Conservation (phyloP, 2,888 invertebrate species). For the Amblyjoppa proteus region DNA sequence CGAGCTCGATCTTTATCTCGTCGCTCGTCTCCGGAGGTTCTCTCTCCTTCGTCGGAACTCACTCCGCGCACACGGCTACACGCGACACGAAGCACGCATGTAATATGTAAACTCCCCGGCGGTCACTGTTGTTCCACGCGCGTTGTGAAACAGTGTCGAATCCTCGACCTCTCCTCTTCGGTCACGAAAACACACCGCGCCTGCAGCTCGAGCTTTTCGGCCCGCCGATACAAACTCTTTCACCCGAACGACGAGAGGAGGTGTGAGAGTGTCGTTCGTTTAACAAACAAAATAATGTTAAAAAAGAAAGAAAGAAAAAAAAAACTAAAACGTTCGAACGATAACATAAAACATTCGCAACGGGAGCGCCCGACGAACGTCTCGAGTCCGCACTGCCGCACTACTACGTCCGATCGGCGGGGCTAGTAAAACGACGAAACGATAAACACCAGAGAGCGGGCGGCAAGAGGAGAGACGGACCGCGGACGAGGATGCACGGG, state of each 20-base stretch:
- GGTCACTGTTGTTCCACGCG: constrained; percentile 25
- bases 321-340: not conserved
- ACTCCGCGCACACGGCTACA: not conserved
- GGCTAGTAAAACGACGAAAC: not conserved
- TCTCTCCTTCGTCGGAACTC: constrained; percentile 15
- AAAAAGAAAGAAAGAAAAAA: not conserved
- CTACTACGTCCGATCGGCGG: constrained; percentile 12
- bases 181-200: constrained; percentile 25
- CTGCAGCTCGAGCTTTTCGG: not conserved
- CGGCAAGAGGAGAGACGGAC: not conserved
- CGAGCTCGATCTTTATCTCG: constrained; percentile 11
- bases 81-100: not conserved
- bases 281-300: not conserved
- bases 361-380: not conserved
- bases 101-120: constrained; percentile 5
- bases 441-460: constrained; percentile 17
- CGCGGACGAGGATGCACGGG: constrained; percentile 10
- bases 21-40: constrained; percentile 17
- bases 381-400: constrained; percentile 9
- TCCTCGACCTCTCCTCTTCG: constrained; percentile 20
- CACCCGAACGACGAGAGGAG: not conserved
- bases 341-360: too few relatives aligned
- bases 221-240: not conserved
- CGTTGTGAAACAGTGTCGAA: constrained; percentile 28
- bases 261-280: too few relatives aligned